Conservation (phyloP, 2,888 invertebrate genomes). For the Dimorphilus gyrociliatus region DNA sequence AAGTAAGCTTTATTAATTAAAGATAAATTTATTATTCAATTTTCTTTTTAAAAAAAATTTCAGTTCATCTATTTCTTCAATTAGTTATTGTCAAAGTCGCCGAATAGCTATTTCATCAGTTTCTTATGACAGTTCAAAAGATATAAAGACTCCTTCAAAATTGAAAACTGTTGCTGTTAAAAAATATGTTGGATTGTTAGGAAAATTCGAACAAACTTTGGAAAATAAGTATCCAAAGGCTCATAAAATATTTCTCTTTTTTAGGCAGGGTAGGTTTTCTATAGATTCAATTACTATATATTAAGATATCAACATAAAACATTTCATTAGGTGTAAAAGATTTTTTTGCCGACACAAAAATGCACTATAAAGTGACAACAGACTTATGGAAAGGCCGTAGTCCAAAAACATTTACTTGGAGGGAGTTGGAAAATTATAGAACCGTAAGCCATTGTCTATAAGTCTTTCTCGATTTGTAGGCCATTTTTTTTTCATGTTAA, state of each 20-base stretch:
- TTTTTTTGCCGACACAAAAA: constrained; percentile 12
- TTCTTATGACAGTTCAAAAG: too few relatives aligned
- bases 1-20: too few relatives aligned
- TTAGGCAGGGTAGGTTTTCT: constrained; percentile 11
- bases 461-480: neutral
- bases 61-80: too few relatives aligned
- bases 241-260: constrained; percentile 14
- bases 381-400: constrained; percentile 13
- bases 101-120: too few relatives aligned
- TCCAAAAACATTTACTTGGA: constrained; percentile 11
- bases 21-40: too few relatives aligned
- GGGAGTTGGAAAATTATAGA: constrained; percentile 15
- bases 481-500: too few relatives aligned
- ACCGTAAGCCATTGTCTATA: constrained; percentile 10
- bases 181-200: constrained; percentile 11
- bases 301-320: neutral
- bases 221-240: constrained; percentile 15
- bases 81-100: too few relatives aligned
- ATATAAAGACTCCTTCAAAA: constrained; percentile 13
- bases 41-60: too few relatives aligned
- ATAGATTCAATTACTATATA: neutral
- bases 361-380: constrained; percentile 11
- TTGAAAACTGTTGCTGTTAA: constrained; percentile 10
- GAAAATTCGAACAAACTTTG: constrained; percentile 11
- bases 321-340: constrained; percentile 11